Base-by-base conservation (phyloP, 1,140 invertebrate species). In the Brevipalpus yothersi region DNA sequence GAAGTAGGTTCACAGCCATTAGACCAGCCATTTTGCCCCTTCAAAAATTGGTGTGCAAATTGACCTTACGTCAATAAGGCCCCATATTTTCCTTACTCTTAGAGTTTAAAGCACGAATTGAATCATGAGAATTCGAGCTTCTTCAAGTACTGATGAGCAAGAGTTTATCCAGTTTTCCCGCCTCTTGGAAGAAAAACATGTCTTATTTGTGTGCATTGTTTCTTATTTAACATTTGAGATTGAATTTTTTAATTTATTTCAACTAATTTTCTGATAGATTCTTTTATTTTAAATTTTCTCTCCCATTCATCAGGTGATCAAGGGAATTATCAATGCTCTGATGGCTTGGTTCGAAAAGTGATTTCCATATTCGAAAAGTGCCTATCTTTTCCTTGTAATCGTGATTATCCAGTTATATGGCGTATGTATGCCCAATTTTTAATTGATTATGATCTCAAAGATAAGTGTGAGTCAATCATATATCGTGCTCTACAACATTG, bases 401-500 rank as follows among this genome's bases (percentile, higher is more conserved):
- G 21, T 19, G 53, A 21, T 55, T 15, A 12, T 21, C 11, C 39
- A 12, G 23, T 40, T 39, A 8, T 41, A 55, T 55, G 12, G 53
- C 19, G 40, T 19, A n/a, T 17, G 9, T 51, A n/a, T 19, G 9
- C 21, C n/a, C n/a, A 51, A 17, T 51, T 51, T 19, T 19, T 19
- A 19, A 7, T 3, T 11, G 10, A 58, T 66, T 40, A 41, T 42
- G n/a, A 61, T 7, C 15, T n/a, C 12, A 31, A 39, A 4, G 31
- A 63, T 5, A 67, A 65, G 61, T 66, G 68, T 4, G 69, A 69
- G 66, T 69, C 68, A 39, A 61, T 75, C 13, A 71, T 71, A 60
- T 73, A 74, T 64, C 63, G 69, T 64, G 70, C 71, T 11, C 39
- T 74, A 12, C 73, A 75, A 62, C 63, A 68, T 13, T 74, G 72